Conservation (phyloP, 2,888 invertebrate species). For the Calephelis perditalis region DNA sequence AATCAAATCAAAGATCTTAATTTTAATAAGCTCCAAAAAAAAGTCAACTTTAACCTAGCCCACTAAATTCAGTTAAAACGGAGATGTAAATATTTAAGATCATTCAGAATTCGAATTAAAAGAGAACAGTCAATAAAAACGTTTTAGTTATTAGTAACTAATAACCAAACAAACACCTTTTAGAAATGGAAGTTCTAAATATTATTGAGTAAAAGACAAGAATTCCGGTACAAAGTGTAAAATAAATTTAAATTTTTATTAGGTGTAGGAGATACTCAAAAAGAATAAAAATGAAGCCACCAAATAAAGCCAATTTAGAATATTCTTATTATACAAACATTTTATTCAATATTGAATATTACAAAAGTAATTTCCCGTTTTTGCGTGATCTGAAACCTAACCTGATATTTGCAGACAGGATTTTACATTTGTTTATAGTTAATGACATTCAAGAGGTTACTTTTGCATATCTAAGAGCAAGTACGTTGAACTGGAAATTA, state of each 20-base stretch:
- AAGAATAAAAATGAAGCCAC: conserved; percentile 7
- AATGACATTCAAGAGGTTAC: neutral
- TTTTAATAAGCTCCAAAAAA: no score
- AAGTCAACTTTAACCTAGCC: no score
- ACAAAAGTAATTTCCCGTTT: conserved; percentile 11
- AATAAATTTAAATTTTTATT: conserved; percentile 10
- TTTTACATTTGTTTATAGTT: conserved; percentile 1
- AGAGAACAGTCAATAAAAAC: no score
- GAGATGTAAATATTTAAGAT: no score
- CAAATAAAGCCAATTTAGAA: conserved; percentile 10
- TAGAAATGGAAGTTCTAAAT: no score
- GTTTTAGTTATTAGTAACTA: no score
- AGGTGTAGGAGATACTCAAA: conserved; percentile 1
- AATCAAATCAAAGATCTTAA: no score
- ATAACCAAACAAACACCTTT: no score
- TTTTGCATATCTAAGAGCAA: neutral
- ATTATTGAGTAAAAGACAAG: neutral
- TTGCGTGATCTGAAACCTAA: conserved; percentile 10
- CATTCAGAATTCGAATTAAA: no score
- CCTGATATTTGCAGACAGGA: conserved; percentile 2
- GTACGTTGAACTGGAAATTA: no score
- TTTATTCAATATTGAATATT: conserved; percentile 10
- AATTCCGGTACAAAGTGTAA: conserved; percentile 1
- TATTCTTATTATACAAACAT: conserved; percentile 10
- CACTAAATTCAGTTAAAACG: no score